phyloP scores from a whole-genome alignment of 2,113 vertebrate genomes.

The Psilopsiagon aymara region DNA sequence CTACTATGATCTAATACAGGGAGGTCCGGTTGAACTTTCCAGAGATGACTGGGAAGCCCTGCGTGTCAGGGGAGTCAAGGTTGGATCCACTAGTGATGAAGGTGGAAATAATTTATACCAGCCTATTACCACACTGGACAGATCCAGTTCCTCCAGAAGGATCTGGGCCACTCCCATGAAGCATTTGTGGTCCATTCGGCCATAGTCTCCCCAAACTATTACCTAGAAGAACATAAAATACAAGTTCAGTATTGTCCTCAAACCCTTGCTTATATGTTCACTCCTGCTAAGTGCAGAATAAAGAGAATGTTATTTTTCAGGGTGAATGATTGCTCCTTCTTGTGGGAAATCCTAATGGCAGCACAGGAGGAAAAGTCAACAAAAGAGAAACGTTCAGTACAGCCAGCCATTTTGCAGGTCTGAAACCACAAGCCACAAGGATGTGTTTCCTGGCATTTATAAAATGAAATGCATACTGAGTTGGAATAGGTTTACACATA shows the following conservation, averaged over 20 bases:
- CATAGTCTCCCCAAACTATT: slow-evolving; percentile 98
- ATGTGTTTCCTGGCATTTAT: not conserved
- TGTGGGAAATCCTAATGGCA: not conserved
- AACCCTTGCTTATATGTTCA: not conserved
- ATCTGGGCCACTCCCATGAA: slow-evolving; percentile 99
- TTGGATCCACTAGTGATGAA: slow-evolving; percentile 96
- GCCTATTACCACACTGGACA: slow-evolving; percentile 97
- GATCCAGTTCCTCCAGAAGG: slow-evolving; percentile 94
- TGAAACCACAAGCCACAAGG: not conserved
- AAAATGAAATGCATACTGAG: not conserved
- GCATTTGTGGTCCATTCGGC: slow-evolving; percentile 98
- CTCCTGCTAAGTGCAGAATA: not conserved
- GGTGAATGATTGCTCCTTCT: not conserved
- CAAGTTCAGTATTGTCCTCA: not conserved
- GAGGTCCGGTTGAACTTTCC: slow-evolving; percentile 93
- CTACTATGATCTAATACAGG: slow-evolving; percentile 91
- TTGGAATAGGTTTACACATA: not conserved
- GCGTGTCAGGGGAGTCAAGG: slow-evolving; percentile 91
- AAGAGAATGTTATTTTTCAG: not conserved
- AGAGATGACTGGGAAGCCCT: slow-evolving; percentile 96
- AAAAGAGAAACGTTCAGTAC: not conserved
- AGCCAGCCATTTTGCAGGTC: not conserved
- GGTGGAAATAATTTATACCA: slow-evolving; percentile 99
- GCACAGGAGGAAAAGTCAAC: not conserved
- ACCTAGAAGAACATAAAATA: slow-evolving; percentile 80